phyloP scores from a whole-genome alignment of 2,797 vertebrate genomes.

The Champsocephalus esox region DNA sequence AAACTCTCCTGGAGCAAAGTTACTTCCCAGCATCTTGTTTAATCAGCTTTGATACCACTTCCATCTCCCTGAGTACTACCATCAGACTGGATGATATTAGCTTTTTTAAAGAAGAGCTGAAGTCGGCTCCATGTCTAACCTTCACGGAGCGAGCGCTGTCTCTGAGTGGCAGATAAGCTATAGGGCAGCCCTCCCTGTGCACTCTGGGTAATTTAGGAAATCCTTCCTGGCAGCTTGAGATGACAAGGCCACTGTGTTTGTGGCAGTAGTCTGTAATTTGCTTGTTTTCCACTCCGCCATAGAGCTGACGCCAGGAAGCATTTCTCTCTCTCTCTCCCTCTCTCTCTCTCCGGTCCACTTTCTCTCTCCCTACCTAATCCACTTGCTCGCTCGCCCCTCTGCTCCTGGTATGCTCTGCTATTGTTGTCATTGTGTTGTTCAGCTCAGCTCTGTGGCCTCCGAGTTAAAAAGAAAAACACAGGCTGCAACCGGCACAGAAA shows the following conservation, averaged over 20 bases:
- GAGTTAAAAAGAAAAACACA: constrained; percentile 78
- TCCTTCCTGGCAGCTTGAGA: constrained; percentile 86
- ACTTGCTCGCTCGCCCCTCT: constrained; percentile 48
- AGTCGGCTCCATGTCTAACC: constrained; percentile 28
- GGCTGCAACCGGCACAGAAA: constrained; percentile 44
- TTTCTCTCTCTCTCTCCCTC: constrained; percentile 52
- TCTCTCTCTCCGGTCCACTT: constrained; percentile 23
- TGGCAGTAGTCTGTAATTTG: constrained; percentile 84
- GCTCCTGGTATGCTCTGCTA: constrained; percentile 39
- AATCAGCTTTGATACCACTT: neutral
- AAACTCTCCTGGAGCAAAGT: too few relatives aligned
- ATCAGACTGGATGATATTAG: neutral
- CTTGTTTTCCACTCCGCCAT: constrained; percentile 85
- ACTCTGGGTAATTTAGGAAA: constrained; percentile 86
- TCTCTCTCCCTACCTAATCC: constrained; percentile 51
- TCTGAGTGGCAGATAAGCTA: constrained; percentile 75
- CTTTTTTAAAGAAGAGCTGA: constrained; percentile 12
- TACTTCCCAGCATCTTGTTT: neutral
- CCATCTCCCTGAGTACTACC: neutral
- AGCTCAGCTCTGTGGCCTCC: constrained; percentile 61
- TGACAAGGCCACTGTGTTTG: constrained; percentile 87
- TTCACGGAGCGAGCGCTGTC: constrained; percentile 2
- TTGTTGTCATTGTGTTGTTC: constrained; percentile 78
- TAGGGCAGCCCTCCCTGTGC: constrained; percentile 77
- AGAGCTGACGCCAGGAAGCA: constrained; percentile 78